phyloP scores from a whole-genome alignment of 2,888 invertebrate species.

The Caenorhabditis sp. region DNA sequence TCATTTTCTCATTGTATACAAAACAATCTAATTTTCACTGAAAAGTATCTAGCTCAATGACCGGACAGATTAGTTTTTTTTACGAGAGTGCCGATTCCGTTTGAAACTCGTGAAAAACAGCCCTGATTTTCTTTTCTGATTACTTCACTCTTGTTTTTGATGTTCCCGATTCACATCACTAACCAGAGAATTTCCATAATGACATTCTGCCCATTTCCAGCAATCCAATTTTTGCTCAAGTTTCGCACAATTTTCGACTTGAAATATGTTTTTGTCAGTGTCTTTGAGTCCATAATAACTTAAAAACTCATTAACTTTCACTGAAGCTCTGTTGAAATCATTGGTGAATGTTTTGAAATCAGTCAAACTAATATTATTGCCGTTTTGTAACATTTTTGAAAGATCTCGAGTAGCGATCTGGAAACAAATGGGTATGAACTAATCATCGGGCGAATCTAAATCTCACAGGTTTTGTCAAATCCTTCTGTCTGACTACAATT shows the following conservation, averaged over 20 bases:
- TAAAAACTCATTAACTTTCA: neutral
- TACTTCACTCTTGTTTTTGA: too few species aligned
- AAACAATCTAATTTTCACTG: too few species aligned
- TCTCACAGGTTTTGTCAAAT: neutral
- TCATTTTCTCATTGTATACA: too few species aligned
- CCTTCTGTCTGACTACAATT: neutral
- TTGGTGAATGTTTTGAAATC: neutral
- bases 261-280: neutral
- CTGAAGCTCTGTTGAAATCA: neutral
- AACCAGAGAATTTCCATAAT: neutral
- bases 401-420: neutral
- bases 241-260: conserved; percentile 1
- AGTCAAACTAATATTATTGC: neutral
- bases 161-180: neutral
- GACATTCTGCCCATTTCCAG: neutral
- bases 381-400: neutral
- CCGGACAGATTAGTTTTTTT: too few species aligned
- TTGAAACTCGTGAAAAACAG: too few species aligned
- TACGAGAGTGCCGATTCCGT: too few species aligned
- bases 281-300: neutral
- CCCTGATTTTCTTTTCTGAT: too few species aligned
- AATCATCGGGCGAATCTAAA: too few species aligned
- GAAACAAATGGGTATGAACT: too few species aligned
- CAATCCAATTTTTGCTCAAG: neutral
- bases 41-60: too few species aligned